Evolutionary conservation across 35 echinoderm and acorn worm species (phyloP).

Genomic region (Heliocidaris tuberculata): DNA sequence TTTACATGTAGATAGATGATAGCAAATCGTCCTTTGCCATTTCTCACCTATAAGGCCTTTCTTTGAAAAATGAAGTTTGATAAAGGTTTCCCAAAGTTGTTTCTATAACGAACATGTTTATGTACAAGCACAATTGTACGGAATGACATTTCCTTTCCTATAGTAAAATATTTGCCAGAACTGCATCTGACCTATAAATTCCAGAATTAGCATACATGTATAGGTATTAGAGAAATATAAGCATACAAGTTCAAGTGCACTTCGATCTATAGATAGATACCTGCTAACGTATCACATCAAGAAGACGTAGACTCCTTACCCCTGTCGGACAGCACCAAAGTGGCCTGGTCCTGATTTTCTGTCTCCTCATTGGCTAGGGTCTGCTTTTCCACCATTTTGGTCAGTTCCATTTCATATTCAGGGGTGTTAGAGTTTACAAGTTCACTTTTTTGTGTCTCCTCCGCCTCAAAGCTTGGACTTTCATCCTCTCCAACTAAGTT

Average conservation of each 20-base stretch:
- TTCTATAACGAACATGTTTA: too few relatives aligned
- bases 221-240: not conserved
- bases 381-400: constrained; percentile 55
- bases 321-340: constrained; percentile 54
- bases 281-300: not conserved
- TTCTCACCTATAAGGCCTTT: too few relatives aligned
- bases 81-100: too few relatives aligned
- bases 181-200: not conserved
- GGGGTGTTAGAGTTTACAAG: constrained; percentile 53
- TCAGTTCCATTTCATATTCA: constrained; percentile 56
- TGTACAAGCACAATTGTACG: too few relatives aligned
- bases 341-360: constrained; percentile 39
- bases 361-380: constrained; percentile 36
- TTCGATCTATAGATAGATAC: constrained; percentile 5
- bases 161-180: too few relatives aligned
- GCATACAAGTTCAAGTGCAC: not conserved
- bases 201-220: not conserved
- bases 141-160: too few relatives aligned
- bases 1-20: too few relatives aligned
- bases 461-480: not conserved
- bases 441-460: constrained; percentile 32
- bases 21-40: too few relatives aligned
- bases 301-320: constrained; percentile 46
- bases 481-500: not conserved
- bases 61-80: too few relatives aligned